Conservation (phyloP, 1,140 invertebrate genomes). For the Apis dorsata region DNA sequence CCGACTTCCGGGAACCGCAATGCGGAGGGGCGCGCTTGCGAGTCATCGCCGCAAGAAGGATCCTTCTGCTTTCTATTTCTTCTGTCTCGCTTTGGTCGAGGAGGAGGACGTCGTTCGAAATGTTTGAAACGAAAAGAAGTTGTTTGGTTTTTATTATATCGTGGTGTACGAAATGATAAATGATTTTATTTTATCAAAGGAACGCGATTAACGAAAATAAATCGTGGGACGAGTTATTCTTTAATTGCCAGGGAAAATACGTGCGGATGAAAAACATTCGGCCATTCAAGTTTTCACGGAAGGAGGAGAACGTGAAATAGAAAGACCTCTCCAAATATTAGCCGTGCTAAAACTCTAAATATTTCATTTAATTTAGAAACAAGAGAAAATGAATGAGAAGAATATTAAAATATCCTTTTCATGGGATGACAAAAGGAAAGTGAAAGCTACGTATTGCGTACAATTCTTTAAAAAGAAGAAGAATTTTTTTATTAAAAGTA, state of each 20-base stretch:
- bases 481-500: too few relatives aligned
- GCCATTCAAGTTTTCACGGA: not conserved
- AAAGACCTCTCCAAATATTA: conserved; percentile 5
- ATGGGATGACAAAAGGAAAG: too few relatives aligned
- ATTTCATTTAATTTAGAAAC: not conserved
- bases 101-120: not conserved
- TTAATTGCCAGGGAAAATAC: not conserved
- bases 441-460: not conserved
- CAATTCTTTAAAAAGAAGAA: too few relatives aligned
- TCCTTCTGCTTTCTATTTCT: not conserved
- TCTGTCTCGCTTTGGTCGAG: not conserved
- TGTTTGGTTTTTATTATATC: too few relatives aligned
- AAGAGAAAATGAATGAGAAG: not conserved
- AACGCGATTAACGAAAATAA: too few relatives aligned
- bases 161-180: too few relatives aligned
- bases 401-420: not conserved
- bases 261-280: not conserved
- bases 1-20: conserved; percentile 29
- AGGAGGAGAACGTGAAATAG: not conserved
- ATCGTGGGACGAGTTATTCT: too few relatives aligned
- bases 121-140: too few relatives aligned
- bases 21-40: conserved; percentile 26
- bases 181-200: too few relatives aligned
- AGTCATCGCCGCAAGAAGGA: not conserved
- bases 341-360: not conserved